Conservation (phyloP, 2,113 vertebrate species). For the Mionectes macconnelli region DNA sequence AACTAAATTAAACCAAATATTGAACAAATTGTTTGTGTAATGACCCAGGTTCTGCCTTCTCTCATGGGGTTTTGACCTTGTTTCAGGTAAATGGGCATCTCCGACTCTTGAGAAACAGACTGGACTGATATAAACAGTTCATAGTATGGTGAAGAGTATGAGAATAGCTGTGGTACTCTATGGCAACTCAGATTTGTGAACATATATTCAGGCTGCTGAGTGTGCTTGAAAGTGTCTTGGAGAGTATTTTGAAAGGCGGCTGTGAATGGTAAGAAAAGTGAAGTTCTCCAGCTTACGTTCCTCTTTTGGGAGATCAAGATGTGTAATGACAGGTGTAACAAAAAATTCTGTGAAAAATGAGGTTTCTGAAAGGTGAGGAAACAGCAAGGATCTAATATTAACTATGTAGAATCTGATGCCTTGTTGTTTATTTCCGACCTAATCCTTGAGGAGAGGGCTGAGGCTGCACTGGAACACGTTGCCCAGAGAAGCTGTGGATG, state of each 20-base stretch:
- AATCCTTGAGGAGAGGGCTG: not conserved
- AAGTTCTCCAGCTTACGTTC: not conserved
- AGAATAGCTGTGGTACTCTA: not conserved
- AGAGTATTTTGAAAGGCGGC: not conserved
- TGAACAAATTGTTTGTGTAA: not conserved
- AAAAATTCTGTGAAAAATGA: not conserved
- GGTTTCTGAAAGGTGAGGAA: not conserved
- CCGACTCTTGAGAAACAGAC: not conserved
- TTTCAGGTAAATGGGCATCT: not conserved
- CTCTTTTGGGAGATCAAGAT: not conserved
- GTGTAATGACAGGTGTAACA: not conserved
- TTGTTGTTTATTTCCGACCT: not conserved
- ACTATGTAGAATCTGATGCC: not conserved
- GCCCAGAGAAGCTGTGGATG: not conserved
- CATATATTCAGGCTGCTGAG: not conserved
- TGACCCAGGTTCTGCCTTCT: not conserved
- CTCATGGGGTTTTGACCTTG: not conserved
- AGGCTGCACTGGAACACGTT: not conserved
- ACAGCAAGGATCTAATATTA: not conserved
- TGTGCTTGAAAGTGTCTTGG: not conserved
- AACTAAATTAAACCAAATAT: slow-evolving; percentile 22
- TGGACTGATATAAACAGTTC: not conserved
- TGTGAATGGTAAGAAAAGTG: not conserved
- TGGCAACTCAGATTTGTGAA: not conserved
- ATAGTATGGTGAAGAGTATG: not conserved